Conservation (phyloP, 2,888 invertebrate species). For the Cremastinae sp. region DNA sequence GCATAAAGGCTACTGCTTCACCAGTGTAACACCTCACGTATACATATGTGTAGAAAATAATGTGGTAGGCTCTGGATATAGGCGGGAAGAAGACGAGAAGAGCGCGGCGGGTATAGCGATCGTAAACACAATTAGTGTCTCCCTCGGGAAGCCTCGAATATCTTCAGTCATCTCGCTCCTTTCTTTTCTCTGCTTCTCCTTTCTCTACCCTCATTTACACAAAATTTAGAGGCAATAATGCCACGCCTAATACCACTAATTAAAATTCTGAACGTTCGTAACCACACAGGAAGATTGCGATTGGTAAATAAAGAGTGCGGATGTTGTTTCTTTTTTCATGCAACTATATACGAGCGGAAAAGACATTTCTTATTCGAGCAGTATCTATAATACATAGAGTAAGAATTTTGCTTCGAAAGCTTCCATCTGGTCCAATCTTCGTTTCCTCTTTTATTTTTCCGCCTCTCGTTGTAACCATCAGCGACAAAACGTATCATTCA, state of each 20-base stretch:
- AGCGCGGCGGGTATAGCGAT: constrained; percentile 63
- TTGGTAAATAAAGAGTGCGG: constrained; percentile 52
- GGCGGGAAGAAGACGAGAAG: constrained; percentile 50
- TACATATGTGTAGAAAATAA: constrained; percentile 30
- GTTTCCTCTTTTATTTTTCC: constrained; percentile 25
- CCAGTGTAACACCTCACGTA: constrained; percentile 39
- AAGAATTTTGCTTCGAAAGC: neutral
- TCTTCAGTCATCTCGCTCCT: constrained; percentile 49
- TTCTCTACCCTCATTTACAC: constrained; percentile 68
- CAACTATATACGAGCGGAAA: constrained; percentile 5
- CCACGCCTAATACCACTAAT: constrained; percentile 74
- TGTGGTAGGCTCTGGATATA: constrained; percentile 15
- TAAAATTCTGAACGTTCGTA: constrained; percentile 73
- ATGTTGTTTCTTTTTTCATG: constrained; percentile 11
- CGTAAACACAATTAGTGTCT: constrained; percentile 76
- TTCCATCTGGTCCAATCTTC: constrained; percentile 10
- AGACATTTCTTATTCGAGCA: constrained; percentile 37
- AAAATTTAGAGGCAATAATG: constrained; percentile 74
- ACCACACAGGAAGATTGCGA: constrained; percentile 62
- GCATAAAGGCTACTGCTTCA: constrained; percentile 30
- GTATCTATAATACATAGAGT: neutral
- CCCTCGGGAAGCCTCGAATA: constrained; percentile 61
- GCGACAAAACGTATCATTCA: constrained; percentile 33
- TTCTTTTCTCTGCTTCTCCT: constrained; percentile 7
- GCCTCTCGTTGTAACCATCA: constrained; percentile 41